Conservation (phyloP, 2,113 vertebrate species). For the Thalassoma bifasciatum region DNA sequence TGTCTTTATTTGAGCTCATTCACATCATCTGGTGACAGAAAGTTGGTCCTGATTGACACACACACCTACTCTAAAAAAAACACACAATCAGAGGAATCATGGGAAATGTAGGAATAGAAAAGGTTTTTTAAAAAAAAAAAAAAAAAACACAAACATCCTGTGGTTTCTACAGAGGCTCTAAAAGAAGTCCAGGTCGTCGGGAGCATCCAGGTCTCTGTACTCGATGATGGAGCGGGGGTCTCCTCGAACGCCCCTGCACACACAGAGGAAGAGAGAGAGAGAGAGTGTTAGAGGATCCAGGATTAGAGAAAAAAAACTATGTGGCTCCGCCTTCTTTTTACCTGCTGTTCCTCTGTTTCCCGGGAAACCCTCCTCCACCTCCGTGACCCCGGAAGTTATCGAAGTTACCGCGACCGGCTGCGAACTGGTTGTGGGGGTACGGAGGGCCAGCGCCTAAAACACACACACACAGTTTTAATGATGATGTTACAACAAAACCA, state of each 20-base stretch:
- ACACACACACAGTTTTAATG: constrained; percentile 38
- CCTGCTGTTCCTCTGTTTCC: constrained; percentile 86
- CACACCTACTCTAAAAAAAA: background rate
- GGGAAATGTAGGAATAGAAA: constrained; percentile 45
- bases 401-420: constrained; percentile 86
- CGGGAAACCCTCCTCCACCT: constrained; percentile 82
- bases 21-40: constrained; percentile 24
- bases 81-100: constrained; percentile 5
- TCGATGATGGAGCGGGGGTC: constrained; percentile 93
- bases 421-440: constrained; percentile 88
- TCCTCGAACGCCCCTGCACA: constrained; percentile 86
- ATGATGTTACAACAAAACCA: too few species aligned
- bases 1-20: constrained; percentile 51
- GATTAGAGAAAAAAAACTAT: background rate
- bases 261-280: too few species aligned
- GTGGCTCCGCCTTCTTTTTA: constrained; percentile 26
- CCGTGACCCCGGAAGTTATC: constrained; percentile 89
- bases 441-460: constrained; percentile 79
- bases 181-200: constrained; percentile 93
- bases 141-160: constrained; percentile 3
- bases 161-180: constrained; percentile 51
- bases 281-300: background rate
- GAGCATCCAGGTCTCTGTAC: constrained; percentile 92
- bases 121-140: too few species aligned
- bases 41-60: background rate